phyloP scores from a whole-genome alignment of 2,888 invertebrate species.

The Tipula unca region DNA sequence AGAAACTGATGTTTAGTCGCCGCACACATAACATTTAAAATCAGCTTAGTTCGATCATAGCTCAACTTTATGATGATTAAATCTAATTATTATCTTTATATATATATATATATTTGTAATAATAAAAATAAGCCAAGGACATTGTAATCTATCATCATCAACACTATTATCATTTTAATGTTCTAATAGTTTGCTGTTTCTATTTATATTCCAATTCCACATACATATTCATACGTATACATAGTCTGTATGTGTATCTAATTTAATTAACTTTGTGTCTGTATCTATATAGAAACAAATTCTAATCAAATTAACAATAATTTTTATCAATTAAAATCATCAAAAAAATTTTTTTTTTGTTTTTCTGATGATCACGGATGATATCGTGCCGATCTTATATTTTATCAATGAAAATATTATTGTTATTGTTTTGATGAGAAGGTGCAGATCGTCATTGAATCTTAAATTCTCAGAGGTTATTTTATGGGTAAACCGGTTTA shows the following conservation, averaged over 20 bases:
- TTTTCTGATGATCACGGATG: background rate
- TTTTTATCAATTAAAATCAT: slow-evolving; percentile 8
- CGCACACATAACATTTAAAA: background rate
- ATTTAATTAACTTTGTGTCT: background rate
- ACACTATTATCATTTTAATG: background rate
- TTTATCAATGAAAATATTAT: background rate
- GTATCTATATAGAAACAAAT: background rate
- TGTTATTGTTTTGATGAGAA: background rate
- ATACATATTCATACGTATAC: too few relatives aligned
- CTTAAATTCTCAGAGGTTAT: background rate
- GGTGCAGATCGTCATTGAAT: background rate
- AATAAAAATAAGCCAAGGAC: slow-evolving; percentile 9
- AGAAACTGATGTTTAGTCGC: background rate
- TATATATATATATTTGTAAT: background rate
- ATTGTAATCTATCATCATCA: background rate
- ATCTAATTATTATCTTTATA: background rate
- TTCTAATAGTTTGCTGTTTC: too few relatives aligned
- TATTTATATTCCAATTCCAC: too few relatives aligned
- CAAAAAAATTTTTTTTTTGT: background rate
- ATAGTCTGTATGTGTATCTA: background rate
- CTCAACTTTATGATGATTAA: background rate
- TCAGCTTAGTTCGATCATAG: background rate
- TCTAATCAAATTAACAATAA: background rate
- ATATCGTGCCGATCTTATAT: background rate
- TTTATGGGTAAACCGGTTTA: background rate